Percentiles rank a stretch among this genome's conserved stretches.
Evolutionary conservation across 1,140 invertebrate genomes (phyloP).

Genomic region (Brachionus asplanchnoidis): DNA sequence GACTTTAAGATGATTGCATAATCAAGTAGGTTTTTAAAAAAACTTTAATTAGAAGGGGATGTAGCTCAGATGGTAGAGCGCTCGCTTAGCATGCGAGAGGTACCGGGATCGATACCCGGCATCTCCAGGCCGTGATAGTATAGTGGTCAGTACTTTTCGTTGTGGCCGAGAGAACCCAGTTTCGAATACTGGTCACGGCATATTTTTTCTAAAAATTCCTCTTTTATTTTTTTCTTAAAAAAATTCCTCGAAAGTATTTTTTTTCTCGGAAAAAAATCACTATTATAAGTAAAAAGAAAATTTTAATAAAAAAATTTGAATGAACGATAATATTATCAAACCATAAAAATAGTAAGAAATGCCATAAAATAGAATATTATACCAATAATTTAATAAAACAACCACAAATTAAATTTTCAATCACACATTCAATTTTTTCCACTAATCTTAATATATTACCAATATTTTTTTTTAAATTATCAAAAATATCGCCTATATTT

Average conservation of each 20-base stretch:
- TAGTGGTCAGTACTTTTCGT: slow-evolving; percentile 86
- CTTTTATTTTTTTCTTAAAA: background rate
- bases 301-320: background rate
- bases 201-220: slow-evolving; percentile 50
- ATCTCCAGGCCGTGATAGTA: slow-evolving; percentile 69
- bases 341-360: too few species aligned
- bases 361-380: too few species aligned
- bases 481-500: too few species aligned
- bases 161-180: slow-evolving; percentile 86
- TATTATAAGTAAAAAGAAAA: background rate
- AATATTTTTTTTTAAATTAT: too few species aligned
- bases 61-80: slow-evolving; percentile 44
- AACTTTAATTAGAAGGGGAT: slow-evolving; percentile 41
- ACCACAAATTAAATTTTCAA: too few species aligned
- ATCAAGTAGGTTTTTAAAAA: too few species aligned
- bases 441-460: too few species aligned
- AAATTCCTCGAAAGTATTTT: background rate
- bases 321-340: too few species aligned
- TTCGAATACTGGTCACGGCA: slow-evolving; percentile 90
- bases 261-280: too few species aligned
- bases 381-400: too few species aligned
- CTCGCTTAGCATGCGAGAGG: slow-evolving; percentile 43
- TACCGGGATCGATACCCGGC: slow-evolving; percentile 43
- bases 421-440: too few species aligned
- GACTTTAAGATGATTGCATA: too few species aligned